These are phyloP conservation scores for Ophraella communa DNA, from an alignment of 2,888 invertebrate species.

Conservation along the genomic window DNA sequence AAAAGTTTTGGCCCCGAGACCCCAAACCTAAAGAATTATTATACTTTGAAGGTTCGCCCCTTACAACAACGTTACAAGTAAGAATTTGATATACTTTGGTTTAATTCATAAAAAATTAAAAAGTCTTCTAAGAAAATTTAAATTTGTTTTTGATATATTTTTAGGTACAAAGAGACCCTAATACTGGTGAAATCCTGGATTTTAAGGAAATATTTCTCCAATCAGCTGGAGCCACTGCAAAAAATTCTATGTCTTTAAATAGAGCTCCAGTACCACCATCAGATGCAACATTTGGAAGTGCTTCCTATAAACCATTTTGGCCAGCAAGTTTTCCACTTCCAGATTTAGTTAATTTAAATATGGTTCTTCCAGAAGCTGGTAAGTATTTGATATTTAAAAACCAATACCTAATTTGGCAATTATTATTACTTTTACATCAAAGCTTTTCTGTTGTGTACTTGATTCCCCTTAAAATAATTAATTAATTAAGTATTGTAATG, in stretches of 20 bases:
- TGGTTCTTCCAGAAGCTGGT: conserved; percentile 36
- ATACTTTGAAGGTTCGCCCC: conserved; percentile 62
- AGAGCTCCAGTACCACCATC: conserved; percentile 77
- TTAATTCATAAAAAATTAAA: too few relatives aligned
- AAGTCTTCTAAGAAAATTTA: too few relatives aligned
- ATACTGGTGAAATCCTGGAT: conserved; percentile 77
- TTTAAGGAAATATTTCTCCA: conserved; percentile 68
- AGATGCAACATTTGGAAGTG: conserved; percentile 76
- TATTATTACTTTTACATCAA: too few relatives aligned
- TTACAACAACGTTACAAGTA: conserved; percentile 64
- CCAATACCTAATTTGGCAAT: too few relatives aligned
- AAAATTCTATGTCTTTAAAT: conserved; percentile 80
- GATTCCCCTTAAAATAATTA: too few relatives aligned
- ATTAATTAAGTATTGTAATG: too few relatives aligned
- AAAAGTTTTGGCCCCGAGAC: conserved; percentile 70
- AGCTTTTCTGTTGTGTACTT: too few relatives aligned
- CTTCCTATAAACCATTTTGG: conserved; percentile 84
- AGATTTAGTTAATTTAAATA: conserved; percentile 61
- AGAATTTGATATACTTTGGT: not conserved
- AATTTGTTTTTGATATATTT: not conserved
- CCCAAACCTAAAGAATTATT: conserved; percentile 63
- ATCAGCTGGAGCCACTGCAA: conserved; percentile 69
- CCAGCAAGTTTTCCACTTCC: conserved; percentile 78
- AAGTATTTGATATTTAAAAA: conserved; percentile 12
- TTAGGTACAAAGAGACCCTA: conserved; percentile 74